Evolutionary conservation across 2,888 invertebrate genomes (phyloP), one percentile per base, ranked within the genome.

Genomic region (Drosophila helvetica): DNA sequence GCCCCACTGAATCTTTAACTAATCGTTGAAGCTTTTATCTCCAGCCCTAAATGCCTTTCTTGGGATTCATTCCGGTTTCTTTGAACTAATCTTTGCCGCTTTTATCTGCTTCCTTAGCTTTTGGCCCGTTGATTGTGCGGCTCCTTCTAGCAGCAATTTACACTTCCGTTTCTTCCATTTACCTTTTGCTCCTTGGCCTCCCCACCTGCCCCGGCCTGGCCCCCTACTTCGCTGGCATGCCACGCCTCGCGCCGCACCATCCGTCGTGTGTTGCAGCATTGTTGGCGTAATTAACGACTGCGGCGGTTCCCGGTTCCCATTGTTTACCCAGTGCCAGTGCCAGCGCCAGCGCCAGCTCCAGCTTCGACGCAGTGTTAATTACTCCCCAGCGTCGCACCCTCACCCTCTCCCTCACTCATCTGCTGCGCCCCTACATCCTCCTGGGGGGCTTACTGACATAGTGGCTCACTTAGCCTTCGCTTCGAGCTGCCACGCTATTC

Each of bases 331-430:
- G 71, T 55, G 77, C 50, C 78, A 62, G 69, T 55, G 77, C 50
- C 77, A 60, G 70, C 30, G 38, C 33, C 46, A 74, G 56, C 86
- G 83, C 73, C 88, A 60, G 71, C 57, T 72, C 50, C 78, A 60
- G 70, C 48, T 51, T 33, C 47, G 72, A 75, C 88, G 83, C 83
- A 83, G 88, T 80, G 86, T 86, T 83, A 83, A 83, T 83, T 83
- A 83, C 88, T 88, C 88, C 74, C 86, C 57, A 66, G 68, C 46
- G 79, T 46, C 42, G 18, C 30, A 61, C 38, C 56, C 47, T 48
- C 55, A 17, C 52, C 18, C 52, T 12, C 15, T 10, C 56, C 10
- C 12, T 18, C 50, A 27, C 66, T 47, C 30, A 54, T 46, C n/a
- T n/a, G 38, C 38, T 38, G 38, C 38, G 25, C 43, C 46, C 42